Percentiles rank a stretch among this genome's conserved stretches.
These are phyloP conservation scores for Artibeus jamaicensis DNA, from an alignment of 2,797 vertebrate genomes.

Conservation along the genomic window DNA sequence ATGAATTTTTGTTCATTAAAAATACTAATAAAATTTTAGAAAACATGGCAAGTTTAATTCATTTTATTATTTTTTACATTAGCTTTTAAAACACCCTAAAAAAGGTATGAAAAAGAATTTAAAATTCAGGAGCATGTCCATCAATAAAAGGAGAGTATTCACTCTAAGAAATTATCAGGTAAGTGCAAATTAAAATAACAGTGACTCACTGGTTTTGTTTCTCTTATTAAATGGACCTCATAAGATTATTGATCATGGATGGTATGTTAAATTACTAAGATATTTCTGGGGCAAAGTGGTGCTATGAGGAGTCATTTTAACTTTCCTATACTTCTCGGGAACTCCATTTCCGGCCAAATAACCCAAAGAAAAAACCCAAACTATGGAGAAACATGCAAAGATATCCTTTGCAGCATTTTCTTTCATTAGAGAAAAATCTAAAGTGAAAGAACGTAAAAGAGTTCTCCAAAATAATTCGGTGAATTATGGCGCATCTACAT, in stretches of 20 bases:
- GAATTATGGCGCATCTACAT: neutral
- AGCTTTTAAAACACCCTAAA: neutral
- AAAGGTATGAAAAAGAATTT: neutral
- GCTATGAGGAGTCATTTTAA: neutral
- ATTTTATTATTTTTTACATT: neutral
- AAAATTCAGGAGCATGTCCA: neutral
- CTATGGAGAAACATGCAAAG: constrained; percentile 13
- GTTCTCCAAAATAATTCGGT: neutral
- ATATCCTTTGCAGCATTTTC: neutral
- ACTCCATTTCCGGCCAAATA: constrained; percentile 2
- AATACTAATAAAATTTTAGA: neutral
- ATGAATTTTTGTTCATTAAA: neutral
- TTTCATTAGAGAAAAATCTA: neutral
- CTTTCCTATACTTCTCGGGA: neutral
- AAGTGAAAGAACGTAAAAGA: neutral
- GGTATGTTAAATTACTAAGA: constrained; percentile 12
- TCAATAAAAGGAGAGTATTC: constrained; percentile 15
- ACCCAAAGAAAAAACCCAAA: constrained; percentile 46
- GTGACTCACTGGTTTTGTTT: constrained; percentile 8
- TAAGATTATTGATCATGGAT: neutral
- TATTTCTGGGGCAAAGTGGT: neutral
- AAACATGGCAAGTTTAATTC: neutral
- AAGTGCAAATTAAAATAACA: constrained; percentile 9
- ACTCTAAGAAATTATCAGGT: neutral
- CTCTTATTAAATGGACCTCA: neutral